Base-by-base conservation (phyloP, 1,140 invertebrate species). In the Oscheius sp. region DNA sequence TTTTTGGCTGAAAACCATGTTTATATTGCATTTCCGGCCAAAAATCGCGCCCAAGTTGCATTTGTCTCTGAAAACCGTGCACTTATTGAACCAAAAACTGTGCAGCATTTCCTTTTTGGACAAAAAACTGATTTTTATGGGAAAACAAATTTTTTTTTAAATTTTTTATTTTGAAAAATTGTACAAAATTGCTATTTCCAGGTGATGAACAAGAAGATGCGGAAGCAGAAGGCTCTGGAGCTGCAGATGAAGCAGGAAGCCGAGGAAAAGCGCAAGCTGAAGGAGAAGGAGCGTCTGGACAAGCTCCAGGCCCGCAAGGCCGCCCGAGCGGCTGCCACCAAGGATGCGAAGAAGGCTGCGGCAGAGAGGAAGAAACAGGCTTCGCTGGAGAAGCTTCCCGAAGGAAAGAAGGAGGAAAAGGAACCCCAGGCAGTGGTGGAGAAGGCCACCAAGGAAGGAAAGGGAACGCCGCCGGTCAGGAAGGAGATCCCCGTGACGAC, bases 241-340 rank as follows among this genome's bases (percentile, higher is more conserved):
- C 20, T 78, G 20, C 58, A 55, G 61, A 4, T 18, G 46, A 55
- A 42, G 34, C 28, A 32, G 35, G 73, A 74, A 67, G 46, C 71
- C 2, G 72, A 75, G 32, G 70, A 74, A 70, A 49, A 34, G 49
- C 63, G 36, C 36, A 59, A 28, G 35, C 46, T 0, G 72, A 61
- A 59, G 46, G 72, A 75, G 55, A 61, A 75, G 72, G 68, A 71
- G 42, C 68, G 68, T 0, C 59, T 18, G 4, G 68, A 71, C 29
- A 71, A 72, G 65, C 29, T 71, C 38, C 61, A 68, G 23, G 68
- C 68, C 20, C 38, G 31, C 18, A 71, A 71, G 42, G 65, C 15
- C 15, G 61, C 61, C 36, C 10, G 61, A 26, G 29, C 0, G 36
- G 28, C 36, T 52, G 68, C 68, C 26, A 28, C 29, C 28, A 71